These are phyloP conservation scores for Synergus umbraculus DNA, from an alignment of 2,888 invertebrate genomes.

Conservation along the genomic window DNA sequence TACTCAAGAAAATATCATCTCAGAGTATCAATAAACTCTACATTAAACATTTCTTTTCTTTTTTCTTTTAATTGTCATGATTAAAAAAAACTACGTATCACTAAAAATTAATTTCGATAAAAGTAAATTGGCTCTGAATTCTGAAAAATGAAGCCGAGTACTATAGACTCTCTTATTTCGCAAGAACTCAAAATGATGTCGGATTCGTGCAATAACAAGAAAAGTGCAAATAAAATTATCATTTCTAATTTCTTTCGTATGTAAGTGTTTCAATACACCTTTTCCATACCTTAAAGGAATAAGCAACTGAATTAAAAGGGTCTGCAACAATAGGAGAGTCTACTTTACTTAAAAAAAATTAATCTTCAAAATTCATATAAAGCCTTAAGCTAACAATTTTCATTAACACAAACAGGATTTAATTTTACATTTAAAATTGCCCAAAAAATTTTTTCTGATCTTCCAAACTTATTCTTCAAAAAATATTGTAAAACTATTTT, in stretches of 20 bases:
- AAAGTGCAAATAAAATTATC: not conserved
- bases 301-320: not conserved
- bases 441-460: not conserved
- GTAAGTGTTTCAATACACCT: not conserved
- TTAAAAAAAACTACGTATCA: too few species aligned
- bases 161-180: not conserved
- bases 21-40: too few species aligned
- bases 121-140: not conserved
- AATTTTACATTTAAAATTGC: slow-evolving; percentile 1
- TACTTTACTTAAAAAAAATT: slow-evolving; percentile 11
- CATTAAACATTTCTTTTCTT: too few species aligned
- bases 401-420: not conserved
- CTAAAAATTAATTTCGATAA: not conserved
- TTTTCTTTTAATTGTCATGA: too few species aligned
- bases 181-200: not conserved
- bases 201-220: slow-evolving; percentile 17
- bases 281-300: not conserved
- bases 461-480: not conserved
- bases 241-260: not conserved
- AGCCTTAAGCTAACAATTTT: not conserved
- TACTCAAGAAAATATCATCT: too few species aligned
- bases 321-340: not conserved
- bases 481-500: not conserved
- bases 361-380: not conserved
- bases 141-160: not conserved